Evolutionary conservation across 1,140 invertebrate species (phyloP), one percentile per base, ranked within the genome.

Genomic region (Sarcophaga bullata): DNA sequence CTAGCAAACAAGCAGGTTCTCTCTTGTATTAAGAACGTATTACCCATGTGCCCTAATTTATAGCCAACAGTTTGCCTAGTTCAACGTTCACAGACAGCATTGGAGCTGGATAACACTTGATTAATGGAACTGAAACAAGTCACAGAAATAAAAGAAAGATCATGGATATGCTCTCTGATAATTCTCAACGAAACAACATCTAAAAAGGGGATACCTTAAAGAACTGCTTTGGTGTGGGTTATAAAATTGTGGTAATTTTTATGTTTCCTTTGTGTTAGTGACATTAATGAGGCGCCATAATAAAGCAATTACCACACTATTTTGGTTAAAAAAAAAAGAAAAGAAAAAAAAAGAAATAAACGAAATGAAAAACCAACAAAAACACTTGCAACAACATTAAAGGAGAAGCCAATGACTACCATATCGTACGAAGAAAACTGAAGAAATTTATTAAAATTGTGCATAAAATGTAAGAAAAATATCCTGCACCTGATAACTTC

Each of bases 211-310:
- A 37, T 37, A 4, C 25, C 25, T 37, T 37, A 37, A n/a, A 58
- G 54, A 58, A 15, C n/a, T 58, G 6, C 13, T 13, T 58, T 58
- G 8, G 13, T 13, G 11, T 15, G 10, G 54, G n/a, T n/a, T 7
- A 37, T 37, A 68, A 68, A 68, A 68, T 68, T 68, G 8, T 68
- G 54, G 62, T 17, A 68, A 68, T 68, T 68, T n/a, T 68, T 2
- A n/a, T 8, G 17, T 68, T 68, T 68, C 17, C 19, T 68, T 4
- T 19, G 19, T 68, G 62, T 68, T 19, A 68, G 17, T 68, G 62
- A 68, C 62, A 68, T 78, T 78, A 78, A 78, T 78, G 75, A 52
- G 75, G 75, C 75, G 75, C 75, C 75, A 17, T 78, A 78, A 78
- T 78, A 50, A 78, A 50, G 75, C 75, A 78, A 78, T 78, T 78